A percentile compares a stretch with the other conserved stretches of the same genome.
Conservation (phyloP, 1,140 invertebrate genomes). For the Halictus rubicundus region DNA sequence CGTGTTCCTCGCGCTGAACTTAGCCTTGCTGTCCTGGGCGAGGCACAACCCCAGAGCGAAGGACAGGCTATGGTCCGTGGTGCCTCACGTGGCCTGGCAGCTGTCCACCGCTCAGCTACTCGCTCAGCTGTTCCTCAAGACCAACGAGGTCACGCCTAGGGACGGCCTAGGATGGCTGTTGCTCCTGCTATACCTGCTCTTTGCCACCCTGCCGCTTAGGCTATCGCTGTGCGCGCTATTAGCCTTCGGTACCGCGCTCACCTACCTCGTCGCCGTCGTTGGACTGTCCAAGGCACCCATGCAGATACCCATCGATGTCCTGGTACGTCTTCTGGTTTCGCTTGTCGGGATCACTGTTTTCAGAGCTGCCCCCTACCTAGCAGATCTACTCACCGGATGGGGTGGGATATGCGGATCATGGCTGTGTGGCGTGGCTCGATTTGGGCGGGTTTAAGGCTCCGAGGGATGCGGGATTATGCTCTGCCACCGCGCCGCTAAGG, state of each 20-base stretch:
- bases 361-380: too few species aligned
- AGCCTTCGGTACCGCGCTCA: conserved; percentile 82
- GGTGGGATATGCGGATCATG: too few species aligned
- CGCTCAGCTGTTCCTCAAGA: conserved; percentile 81
- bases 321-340: conserved; percentile 79
- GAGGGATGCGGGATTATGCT: too few species aligned
- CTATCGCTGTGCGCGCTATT: conserved; percentile 84
- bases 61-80: conserved; percentile 79
- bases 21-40: conserved; percentile 81
- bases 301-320: conserved; percentile 77
- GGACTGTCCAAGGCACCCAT: conserved; percentile 75
- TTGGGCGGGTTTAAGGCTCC: too few species aligned
- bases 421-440: too few species aligned
- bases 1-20: conserved; percentile 81
- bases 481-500: too few species aligned
- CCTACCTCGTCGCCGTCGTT: conserved; percentile 83
- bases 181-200: conserved; percentile 91
- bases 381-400: too few species aligned
- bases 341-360: too few species aligned
- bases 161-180: conserved; percentile 89
- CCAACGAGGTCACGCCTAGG: conserved; percentile 79
- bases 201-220: conserved; percentile 89
- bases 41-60: conserved; percentile 74
- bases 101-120: conserved; percentile 84
- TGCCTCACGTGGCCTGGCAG: conserved; percentile 85